These are phyloP conservation scores for Lasius platythorax DNA, from an alignment of 2,888 invertebrate species.

Conservation along the genomic window DNA sequence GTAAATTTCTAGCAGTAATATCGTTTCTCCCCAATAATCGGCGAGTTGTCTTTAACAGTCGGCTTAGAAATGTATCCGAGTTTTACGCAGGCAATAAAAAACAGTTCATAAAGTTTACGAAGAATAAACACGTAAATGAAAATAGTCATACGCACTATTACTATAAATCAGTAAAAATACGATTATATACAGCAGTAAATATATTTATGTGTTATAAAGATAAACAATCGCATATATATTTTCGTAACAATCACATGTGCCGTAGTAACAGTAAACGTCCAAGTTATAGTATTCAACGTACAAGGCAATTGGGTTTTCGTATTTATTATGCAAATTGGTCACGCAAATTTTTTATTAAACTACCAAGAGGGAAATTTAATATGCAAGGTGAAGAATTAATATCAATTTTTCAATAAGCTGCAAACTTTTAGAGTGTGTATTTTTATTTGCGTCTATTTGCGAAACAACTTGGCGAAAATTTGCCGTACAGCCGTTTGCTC, in stretches of 20 bases:
- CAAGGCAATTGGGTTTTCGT: not conserved
- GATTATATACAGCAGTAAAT: not conserved
- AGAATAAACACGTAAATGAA: not conserved
- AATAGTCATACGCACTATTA: not conserved
- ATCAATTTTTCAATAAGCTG: slow-evolving; percentile 9
- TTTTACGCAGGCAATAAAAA: slow-evolving; percentile 4
- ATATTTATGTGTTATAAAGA: slow-evolving; percentile 14
- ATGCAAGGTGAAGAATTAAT: slow-evolving; percentile 9
- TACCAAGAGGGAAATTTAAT: slow-evolving; percentile 19
- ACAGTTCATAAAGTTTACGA: not conserved
- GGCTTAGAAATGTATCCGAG: not conserved
- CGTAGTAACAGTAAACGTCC: not conserved
- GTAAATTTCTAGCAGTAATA: not conserved
- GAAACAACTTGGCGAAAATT: slow-evolving; percentile 14
- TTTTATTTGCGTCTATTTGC: slow-evolving; percentile 14
- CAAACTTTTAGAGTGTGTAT: not conserved
- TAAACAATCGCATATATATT: not conserved
- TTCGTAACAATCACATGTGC: not conserved
- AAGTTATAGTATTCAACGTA: not conserved
- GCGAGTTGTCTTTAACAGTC: slow-evolving; percentile 5
- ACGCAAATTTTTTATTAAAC: slow-evolving; percentile 11
- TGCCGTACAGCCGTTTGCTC: not conserved
- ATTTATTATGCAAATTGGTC: slow-evolving; percentile 27
- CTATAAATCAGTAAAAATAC: not conserved
- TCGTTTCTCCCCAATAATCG: slow-evolving; percentile 14